Percentiles rank a stretch among this genome's conserved stretches.
phyloP scores from a whole-genome alignment of 1,140 invertebrate species.

The Achatina immaculata region DNA sequence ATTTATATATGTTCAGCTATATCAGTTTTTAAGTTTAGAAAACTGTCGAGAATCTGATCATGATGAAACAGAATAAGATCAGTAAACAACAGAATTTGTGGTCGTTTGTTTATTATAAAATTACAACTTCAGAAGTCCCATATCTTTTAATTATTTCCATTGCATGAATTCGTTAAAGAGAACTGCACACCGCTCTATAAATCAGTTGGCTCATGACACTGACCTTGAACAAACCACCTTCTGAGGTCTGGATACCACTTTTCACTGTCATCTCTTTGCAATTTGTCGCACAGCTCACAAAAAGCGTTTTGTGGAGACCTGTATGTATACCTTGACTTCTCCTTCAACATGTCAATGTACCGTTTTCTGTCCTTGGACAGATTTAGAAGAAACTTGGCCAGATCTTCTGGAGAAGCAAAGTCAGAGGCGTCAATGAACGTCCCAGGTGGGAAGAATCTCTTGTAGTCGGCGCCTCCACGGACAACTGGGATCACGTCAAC shows the following conservation, averaged over 20 bases:
- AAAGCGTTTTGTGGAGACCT: neutral
- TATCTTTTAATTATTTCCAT: no score
- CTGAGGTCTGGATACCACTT: neutral
- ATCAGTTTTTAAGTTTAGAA: no score
- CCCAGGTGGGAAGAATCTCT: neutral
- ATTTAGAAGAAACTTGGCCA: slow-evolving; percentile 20
- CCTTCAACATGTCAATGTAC: slow-evolving; percentile 22
- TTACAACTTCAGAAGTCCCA: no score
- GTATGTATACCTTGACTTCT: neutral
- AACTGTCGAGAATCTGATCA: no score
- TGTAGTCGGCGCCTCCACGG: slow-evolving; percentile 15
- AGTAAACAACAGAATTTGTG: no score
- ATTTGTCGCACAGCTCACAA: neutral
- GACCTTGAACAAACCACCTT: neutral
- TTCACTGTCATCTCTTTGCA: neutral
- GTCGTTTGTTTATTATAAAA: no score
- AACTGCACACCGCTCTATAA: no score
- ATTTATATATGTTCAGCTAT: no score
- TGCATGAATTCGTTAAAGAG: no score
- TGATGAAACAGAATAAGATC: no score
- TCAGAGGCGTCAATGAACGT: slow-evolving; percentile 30
- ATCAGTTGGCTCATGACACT: neutral
- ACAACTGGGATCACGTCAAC: slow-evolving; percentile 32
- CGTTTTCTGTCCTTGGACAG: slow-evolving; percentile 13
- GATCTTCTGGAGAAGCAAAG: slow-evolving; percentile 11